Evolutionary conservation across 2,113 vertebrate genomes (phyloP).

Genomic region (Conger conger): DNA sequence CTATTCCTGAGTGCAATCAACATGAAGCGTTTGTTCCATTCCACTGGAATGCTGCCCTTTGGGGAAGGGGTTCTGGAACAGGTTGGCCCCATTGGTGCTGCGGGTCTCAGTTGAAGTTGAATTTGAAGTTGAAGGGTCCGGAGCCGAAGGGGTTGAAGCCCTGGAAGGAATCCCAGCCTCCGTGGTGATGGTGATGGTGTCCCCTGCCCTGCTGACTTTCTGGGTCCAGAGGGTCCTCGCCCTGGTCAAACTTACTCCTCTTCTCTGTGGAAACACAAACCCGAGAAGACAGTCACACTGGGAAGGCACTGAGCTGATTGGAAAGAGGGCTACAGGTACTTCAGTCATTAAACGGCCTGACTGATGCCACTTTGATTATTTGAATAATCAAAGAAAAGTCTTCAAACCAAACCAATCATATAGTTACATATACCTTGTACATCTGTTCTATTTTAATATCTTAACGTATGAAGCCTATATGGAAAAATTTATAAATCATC

Average conservation of each 20-base stretch:
- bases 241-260: slow-evolving; percentile 92
- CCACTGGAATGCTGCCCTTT: neutral
- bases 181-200: slow-evolving; percentile 80
- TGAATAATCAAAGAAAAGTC: neutral
- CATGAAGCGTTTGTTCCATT: neutral
- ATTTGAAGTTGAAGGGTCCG: slow-evolving; percentile 95
- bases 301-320: too few species aligned
- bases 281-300: too few species aligned
- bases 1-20: neutral
- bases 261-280: slow-evolving; percentile 75
- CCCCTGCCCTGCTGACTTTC: slow-evolving; percentile 86
- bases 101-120: slow-evolving; percentile 85
- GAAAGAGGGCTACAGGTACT: too few species aligned
- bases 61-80: neutral
- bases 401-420: neutral
- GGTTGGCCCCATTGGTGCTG: neutral
- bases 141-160: slow-evolving; percentile 96
- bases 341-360: too few species aligned
- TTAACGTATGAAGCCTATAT: neutral
- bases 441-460: neutral
- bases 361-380: too few species aligned
- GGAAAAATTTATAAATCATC: too few species aligned
- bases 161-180: slow-evolving; percentile 86
- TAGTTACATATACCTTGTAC: neutral
- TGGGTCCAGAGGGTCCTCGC: slow-evolving; percentile 92